Evolutionary conservation across 2,113 vertebrate genomes (phyloP).

Genomic region (Anguilla japonica): DNA sequence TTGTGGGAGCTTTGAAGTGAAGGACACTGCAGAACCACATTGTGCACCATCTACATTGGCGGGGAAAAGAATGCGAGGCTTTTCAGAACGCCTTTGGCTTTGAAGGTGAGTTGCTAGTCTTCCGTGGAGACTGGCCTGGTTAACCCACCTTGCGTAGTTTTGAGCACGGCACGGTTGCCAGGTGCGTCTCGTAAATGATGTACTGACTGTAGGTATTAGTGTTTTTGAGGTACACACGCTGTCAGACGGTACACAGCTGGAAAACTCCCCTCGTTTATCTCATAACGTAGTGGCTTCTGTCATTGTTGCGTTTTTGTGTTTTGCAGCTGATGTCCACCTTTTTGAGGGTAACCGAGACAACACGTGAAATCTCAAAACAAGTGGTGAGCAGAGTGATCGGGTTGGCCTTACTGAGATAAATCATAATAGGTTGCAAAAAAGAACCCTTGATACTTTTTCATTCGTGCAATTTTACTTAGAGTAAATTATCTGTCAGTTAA

Average conservation of each 20-base stretch:
- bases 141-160: background rate
- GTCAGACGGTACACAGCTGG: background rate
- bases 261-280: background rate
- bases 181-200: background rate
- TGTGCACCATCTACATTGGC: background rate
- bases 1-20: slow-evolving; percentile 24
- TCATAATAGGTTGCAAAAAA: background rate
- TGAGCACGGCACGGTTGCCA: background rate
- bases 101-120: background rate
- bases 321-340: background rate
- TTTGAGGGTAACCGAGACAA: background rate
- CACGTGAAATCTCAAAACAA: background rate
- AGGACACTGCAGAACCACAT: background rate
- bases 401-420: background rate
- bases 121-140: background rate
- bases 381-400: background rate
- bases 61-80: background rate
- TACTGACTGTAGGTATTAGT: background rate
- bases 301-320: background rate
- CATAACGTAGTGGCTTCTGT: background rate
- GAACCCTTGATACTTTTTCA: background rate
- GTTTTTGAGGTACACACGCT: background rate
- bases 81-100: slow-evolving; percentile 16
- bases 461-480: background rate
- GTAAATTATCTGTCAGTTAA: background rate